Percentiles rank a stretch among this genome's conserved stretches.
These are phyloP conservation scores for Cinclus mexicanus DNA, from an alignment of 2,113 vertebrate genomes.

Conservation along the genomic window DNA sequence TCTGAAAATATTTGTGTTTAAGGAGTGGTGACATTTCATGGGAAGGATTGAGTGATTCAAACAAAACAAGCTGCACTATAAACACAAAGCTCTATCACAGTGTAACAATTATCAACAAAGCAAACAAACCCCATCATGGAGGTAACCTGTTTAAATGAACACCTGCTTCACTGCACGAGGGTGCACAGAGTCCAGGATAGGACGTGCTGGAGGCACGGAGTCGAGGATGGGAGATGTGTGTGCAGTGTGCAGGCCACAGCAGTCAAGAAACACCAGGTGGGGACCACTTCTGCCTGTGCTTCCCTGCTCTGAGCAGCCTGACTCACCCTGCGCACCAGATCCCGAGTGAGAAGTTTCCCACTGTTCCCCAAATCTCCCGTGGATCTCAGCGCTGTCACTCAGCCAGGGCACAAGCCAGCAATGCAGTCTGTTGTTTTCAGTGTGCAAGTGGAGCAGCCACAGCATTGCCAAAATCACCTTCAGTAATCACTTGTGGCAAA, in stretches of 20 bases:
- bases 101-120: neutral
- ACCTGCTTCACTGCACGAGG: neutral
- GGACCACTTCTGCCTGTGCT: neutral
- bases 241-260: neutral
- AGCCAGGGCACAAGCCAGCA: neutral
- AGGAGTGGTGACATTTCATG: slow-evolving; percentile 20
- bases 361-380: neutral
- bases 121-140: neutral
- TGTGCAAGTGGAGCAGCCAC: neutral
- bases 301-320: neutral
- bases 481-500: neutral
- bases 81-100: neutral
- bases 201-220: neutral
- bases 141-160: neutral
- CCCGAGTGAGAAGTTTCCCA: neutral
- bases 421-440: neutral
- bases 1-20: slow-evolving; percentile 46
- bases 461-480: neutral
- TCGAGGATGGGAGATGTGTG: neutral
- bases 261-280: neutral
- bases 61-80: neutral
- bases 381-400: neutral
- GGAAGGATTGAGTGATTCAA: neutral
- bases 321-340: neutral
- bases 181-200: neutral